phyloP scores from a whole-genome alignment of 2,113 vertebrate species.

The Thermophis baileyi region DNA sequence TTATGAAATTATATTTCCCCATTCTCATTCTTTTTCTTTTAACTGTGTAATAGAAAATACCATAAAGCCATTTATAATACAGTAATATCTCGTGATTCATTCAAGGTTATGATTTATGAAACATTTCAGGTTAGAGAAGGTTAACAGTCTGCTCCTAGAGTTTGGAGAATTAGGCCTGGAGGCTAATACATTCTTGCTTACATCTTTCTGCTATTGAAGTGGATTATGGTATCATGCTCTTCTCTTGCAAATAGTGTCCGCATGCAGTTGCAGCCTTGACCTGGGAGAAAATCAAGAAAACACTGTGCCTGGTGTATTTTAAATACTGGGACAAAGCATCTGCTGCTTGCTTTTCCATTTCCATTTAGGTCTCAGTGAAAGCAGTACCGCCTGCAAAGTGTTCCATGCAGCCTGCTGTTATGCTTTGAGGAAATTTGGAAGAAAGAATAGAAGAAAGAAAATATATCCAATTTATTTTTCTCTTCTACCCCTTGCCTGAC shows the following conservation, averaged over 20 bases:
- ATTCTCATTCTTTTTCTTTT: neutral
- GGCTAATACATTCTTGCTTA: conserved; percentile 16
- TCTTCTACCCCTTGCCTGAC: neutral
- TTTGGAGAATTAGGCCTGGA: neutral
- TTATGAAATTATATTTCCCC: neutral
- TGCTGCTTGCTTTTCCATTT: conserved; percentile 31
- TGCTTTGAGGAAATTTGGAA: conserved; percentile 46
- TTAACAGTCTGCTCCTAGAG: neutral
- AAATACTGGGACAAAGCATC: conserved; percentile 22
- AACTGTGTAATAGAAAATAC: conserved; percentile 15
- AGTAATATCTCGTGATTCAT: conserved; percentile 2
- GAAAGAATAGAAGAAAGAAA: conserved; percentile 39
- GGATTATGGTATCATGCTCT: neutral
- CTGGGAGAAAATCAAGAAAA: conserved; percentile 22
- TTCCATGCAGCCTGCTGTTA: conserved; percentile 37
- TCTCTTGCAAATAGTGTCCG: conserved; percentile 1
- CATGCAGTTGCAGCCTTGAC: conserved; percentile 29
- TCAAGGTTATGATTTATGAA: conserved; percentile 21
- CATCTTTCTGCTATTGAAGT: conserved; percentile 10
- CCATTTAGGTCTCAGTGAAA: conserved; percentile 35
- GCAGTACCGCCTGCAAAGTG: conserved; percentile 40
- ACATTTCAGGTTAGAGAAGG: conserved; percentile 14
- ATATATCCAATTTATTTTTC: conserved; percentile 30
- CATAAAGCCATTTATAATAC: conserved; percentile 7
- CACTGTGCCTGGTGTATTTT: conserved; percentile 34